Base-by-base conservation (phyloP, 2,113 vertebrate species). In the Regulus satrapa region DNA sequence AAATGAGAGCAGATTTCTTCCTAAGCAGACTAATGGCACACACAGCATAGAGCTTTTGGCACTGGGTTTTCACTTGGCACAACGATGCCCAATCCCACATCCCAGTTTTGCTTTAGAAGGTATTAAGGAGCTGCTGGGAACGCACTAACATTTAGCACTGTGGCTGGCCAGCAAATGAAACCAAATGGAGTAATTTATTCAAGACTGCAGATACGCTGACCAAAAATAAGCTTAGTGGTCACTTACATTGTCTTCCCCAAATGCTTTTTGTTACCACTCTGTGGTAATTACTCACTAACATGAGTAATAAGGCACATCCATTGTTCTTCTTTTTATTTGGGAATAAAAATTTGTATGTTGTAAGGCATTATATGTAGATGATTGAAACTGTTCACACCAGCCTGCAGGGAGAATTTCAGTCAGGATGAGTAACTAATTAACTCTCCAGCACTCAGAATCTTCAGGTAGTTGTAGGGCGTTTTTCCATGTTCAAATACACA, bases 141-240 rank as follows among this genome's bases (percentile, higher is more conserved):
- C 59, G 84, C 71, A 43, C 32, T 58, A 86, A 51, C 8, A 14
- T 84, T 88, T 66, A 83, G 32, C 41, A 58, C 23, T 46, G 38
- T 43, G 29, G 20, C 69, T 54, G 29, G 40, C 34, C 64, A 88
- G 55, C 29, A 76, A 88, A 84, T 69, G 46, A 67, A 90, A 62
- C 29, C 36, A 24, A 94, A 92, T 64, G 29, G 63, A 85, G 46
- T 66, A 2, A 83, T 7, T 88, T 90, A 58, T 73, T 96, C 67
- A 77, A 43, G 61, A 77, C 41, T 38, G 38, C 17, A 76, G 75
- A 85, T 73, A 85, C 8, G 34, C 38, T 58, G 62, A 88, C 32
- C 81, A 93, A 95, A 95, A 97, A 93, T 83, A 93, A 58, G 34
- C 45, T 88, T 93, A 88, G 75, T 77, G 88, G 88, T 92, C 90